Evolutionary conservation across 2,888 invertebrate genomes (phyloP).

Genomic region (Clepsis dumicolana): DNA sequence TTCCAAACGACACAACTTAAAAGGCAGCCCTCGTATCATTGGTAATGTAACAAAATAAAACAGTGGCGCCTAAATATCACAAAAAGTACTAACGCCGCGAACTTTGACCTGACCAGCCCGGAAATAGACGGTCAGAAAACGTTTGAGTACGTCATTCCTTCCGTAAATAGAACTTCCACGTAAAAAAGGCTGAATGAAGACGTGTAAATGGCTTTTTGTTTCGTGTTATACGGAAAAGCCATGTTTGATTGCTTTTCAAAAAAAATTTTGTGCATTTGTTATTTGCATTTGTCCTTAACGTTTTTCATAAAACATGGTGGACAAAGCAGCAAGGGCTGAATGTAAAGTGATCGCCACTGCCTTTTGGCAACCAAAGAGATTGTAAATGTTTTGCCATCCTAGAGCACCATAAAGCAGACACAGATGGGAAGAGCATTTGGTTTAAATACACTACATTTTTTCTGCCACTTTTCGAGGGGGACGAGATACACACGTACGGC

Average conservation of each 20-base stretch:
- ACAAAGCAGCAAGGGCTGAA: too few species aligned
- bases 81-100: background rate
- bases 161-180: background rate
- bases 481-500: too few species aligned
- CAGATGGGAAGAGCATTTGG: too few species aligned
- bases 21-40: too few species aligned
- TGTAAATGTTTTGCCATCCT: too few species aligned
- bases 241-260: background rate
- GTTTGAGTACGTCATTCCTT: slow-evolving; percentile 1
- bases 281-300: background rate
- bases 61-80: background rate
- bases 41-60: background rate
- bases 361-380: too few species aligned
- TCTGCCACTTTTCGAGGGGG: too few species aligned
- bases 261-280: background rate
- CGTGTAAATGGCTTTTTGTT: background rate
- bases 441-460: too few species aligned
- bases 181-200: slow-evolving; percentile 1
- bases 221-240: background rate
- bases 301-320: too few species aligned
- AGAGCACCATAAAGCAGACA: too few species aligned
- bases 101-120: background rate
- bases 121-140: background rate
- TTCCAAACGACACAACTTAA: too few species aligned
- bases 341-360: too few species aligned